phyloP scores from a whole-genome alignment of 2,888 invertebrate species.

The Sthenelais limicola region DNA sequence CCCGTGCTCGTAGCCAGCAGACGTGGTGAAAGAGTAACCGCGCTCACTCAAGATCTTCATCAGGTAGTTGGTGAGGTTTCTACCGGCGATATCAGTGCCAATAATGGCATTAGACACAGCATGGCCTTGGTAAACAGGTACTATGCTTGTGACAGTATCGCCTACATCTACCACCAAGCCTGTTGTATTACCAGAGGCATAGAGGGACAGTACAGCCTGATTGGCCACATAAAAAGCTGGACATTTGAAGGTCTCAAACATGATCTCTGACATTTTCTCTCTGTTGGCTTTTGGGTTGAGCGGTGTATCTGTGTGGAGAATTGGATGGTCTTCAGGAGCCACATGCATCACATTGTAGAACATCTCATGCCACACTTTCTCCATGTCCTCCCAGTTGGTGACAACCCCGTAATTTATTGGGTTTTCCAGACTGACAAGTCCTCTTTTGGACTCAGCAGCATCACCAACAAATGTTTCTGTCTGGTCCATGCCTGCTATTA shows the following conservation, averaged over 20 bases:
- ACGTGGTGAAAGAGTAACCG: conserved; percentile 75
- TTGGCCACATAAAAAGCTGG: conserved; percentile 91
- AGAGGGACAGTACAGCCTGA: conserved; percentile 92
- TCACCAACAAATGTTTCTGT: too few species aligned
- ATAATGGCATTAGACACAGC: conserved; percentile 96
- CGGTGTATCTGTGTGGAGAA: too few species aligned
- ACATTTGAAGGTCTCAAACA: conserved; percentile 76
- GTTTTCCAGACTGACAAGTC: too few species aligned
- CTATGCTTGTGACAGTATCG: conserved; percentile 95
- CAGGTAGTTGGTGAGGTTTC: conserved; percentile 87
- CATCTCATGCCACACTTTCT: too few species aligned
- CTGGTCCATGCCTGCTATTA: too few species aligned
- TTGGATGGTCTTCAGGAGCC: too few species aligned
- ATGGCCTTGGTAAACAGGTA: conserved; percentile 95
- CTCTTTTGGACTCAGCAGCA: too few species aligned
- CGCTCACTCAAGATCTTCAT: conserved; percentile 71
- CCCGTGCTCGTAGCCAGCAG: conserved; percentile 67
- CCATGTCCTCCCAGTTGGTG: too few species aligned
- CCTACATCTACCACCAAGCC: conserved; percentile 95
- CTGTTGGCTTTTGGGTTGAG: too few species aligned
- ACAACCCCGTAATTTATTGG: too few species aligned
- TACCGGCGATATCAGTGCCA: conserved; percentile 95
- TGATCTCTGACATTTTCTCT: too few species aligned
- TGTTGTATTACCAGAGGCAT: conserved; percentile 94
- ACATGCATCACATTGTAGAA: too few species aligned